Conservation (phyloP, 2,797 vertebrate genomes). For the Sitta carolinensis region DNA sequence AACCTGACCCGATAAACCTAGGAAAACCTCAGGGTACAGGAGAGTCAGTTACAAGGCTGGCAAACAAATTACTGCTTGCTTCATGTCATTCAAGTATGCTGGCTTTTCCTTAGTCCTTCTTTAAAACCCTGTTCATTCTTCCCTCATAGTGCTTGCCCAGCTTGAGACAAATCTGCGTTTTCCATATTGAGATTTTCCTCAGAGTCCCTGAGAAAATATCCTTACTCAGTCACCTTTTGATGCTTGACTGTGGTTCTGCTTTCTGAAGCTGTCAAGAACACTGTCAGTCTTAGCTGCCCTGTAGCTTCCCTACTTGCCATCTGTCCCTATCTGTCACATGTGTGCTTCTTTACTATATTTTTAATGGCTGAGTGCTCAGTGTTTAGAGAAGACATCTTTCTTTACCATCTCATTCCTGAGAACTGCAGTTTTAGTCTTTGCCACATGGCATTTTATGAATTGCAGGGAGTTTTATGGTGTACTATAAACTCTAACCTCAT, state of each 20-base stretch:
- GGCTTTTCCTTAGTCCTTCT: not conserved
- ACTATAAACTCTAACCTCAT: not conserved
- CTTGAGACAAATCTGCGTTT: not conserved
- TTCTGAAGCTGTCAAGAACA: slow-evolving; percentile 6
- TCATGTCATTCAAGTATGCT: not conserved
- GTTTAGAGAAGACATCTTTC: not conserved
- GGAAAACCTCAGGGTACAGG: not conserved
- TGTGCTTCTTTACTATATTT: not conserved
- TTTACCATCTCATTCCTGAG: not conserved
- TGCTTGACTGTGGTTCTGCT: not conserved
- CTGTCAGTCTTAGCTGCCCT: not conserved
- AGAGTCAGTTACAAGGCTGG: not conserved
- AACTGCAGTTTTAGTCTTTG: not conserved
- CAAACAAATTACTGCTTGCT: not conserved
- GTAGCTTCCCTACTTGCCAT: not conserved
- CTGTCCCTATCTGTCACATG: not conserved
- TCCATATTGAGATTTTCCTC: not conserved
- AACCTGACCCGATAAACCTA: not conserved
- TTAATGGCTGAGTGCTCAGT: not conserved
- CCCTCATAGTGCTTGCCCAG: not conserved
- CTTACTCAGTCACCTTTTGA: not conserved
- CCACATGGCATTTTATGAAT: not conserved
- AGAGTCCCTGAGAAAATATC: not conserved
- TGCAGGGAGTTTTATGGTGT: not conserved
- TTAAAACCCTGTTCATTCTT: not conserved